Base-by-base conservation (phyloP, 2,888 invertebrate species). In the Yponomeuta sedellus region DNA sequence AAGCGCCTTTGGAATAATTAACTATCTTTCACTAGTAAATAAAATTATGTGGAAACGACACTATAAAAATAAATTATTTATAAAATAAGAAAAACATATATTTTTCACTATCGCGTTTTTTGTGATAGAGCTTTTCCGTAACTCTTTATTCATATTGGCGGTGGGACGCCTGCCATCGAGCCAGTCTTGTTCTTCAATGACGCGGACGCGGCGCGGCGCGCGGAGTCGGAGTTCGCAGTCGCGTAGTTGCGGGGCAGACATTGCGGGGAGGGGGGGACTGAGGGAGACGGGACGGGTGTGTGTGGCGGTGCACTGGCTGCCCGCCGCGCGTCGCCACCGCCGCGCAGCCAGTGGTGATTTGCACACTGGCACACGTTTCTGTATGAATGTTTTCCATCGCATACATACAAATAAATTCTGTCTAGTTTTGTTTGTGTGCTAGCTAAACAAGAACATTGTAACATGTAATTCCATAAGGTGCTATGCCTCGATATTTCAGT, bases 121-220 rank as follows among this genome's bases (percentile, higher is more conserved):
- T 83, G 82, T 85, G 77, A 81, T 77, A 81, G 86, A 88, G 86
- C 87, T 52, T 52, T 16, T 83, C 80, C 78, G 81, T 79, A 82
- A 74, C 85, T 84, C 86, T 84, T 82, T 85, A 83, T 85, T 89
- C 90, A 91, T 91, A 86, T 88, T 90, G 90, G 88, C 89, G 88
- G 88, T 80, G 83, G 82, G 78, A 84, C 90, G 90, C 82, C 88
- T 88, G 87, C 89, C 89, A 88, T 86, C 87, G 85, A 90, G 85
- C 88, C 83, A 88, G 87, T 86, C 90, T 90, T 89, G 90, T 89
- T 90, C 86, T 88, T 90, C 87, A 91, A 91, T 91, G 90, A 90
- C 90, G 90, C 90, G 88, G 81, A 85, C 81, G 81, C 78, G 79
- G 62, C 40, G 81, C 83, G 86, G 34, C 34, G 34, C 34, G 34